Percentiles rank a stretch among this genome's conserved stretches.
phyloP scores from a whole-genome alignment of 2,797 vertebrate species.

The Sebastes wilsoni region DNA sequence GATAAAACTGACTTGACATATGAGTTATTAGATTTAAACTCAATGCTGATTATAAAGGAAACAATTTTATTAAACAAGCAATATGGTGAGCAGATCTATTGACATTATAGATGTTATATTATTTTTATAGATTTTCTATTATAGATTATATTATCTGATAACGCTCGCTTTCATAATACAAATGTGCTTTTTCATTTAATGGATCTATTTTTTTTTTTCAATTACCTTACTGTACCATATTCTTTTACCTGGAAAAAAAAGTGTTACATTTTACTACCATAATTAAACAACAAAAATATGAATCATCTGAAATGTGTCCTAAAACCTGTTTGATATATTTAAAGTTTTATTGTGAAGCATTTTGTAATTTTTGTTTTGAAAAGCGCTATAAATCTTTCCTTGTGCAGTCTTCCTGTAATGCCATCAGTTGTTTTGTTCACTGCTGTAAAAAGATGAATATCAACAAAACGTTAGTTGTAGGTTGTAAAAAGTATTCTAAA shows the following conservation, averaged over 20 bases:
- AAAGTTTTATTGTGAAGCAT: neutral
- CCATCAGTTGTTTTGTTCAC: no score
- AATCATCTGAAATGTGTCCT: neutral
- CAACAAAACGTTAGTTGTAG: neutral
- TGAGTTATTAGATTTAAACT: neutral
- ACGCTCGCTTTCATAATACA: neutral
- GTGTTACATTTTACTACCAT: neutral
- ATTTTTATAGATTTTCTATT: no score
- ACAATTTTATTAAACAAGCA: neutral
- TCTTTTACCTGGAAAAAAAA: neutral
- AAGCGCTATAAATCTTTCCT: neutral
- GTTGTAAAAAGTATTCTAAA: neutral
- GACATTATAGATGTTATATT: no score
- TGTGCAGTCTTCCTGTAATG: neutral
- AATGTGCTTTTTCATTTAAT: neutral
- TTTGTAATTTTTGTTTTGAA: neutral
- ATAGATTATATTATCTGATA: neutral
- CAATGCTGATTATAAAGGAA: neutral
- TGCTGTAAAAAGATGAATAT: neutral
- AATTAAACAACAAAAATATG: neutral
- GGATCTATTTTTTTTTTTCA: neutral
- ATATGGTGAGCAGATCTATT: neutral
- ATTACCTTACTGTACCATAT: neutral
- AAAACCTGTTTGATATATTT: neutral
- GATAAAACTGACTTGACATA: neutral